phyloP scores from a whole-genome alignment of 2,797 vertebrate genomes.

The Catamblyrhynchus diadema region DNA sequence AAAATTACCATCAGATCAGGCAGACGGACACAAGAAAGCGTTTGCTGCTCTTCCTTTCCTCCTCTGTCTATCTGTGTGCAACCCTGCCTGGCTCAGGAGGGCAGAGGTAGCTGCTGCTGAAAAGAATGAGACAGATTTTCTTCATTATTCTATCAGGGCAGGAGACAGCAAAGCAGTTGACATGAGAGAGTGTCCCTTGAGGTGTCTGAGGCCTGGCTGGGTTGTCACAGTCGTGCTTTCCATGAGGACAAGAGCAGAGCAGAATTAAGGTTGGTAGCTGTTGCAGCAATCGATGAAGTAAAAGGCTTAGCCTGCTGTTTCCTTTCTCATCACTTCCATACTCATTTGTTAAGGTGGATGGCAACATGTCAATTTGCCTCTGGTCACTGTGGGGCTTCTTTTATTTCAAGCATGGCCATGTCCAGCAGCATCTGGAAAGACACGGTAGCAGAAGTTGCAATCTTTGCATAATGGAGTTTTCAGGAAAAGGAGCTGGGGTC shows the following conservation, averaged over 20 bases:
- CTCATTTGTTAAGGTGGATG: background rate
- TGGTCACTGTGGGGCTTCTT: background rate
- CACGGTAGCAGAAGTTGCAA: background rate
- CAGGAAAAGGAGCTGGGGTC: background rate
- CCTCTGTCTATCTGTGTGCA: background rate
- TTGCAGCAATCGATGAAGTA: background rate
- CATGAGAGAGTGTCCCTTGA: conserved; percentile 6
- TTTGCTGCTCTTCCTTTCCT: background rate
- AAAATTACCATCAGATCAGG: background rate
- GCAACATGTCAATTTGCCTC: background rate
- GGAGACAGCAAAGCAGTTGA: conserved; percentile 25
- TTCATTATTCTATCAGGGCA: conserved; percentile 29
- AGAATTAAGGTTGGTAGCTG: background rate
- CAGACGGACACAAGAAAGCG: background rate
- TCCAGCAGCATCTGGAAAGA: background rate
- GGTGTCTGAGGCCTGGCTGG: background rate
- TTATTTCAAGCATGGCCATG: background rate
- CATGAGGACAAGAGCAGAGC: background rate
- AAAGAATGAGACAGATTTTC: conserved; percentile 27
- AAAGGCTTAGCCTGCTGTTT: background rate
- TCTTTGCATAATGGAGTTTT: background rate
- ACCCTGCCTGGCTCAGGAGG: background rate
- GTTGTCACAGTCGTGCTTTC: background rate
- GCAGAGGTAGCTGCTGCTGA: conserved; percentile 25
- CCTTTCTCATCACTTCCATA: background rate